Base-by-base conservation (phyloP, 2,113 vertebrate species). In the Cnemophilus loriae region DNA sequence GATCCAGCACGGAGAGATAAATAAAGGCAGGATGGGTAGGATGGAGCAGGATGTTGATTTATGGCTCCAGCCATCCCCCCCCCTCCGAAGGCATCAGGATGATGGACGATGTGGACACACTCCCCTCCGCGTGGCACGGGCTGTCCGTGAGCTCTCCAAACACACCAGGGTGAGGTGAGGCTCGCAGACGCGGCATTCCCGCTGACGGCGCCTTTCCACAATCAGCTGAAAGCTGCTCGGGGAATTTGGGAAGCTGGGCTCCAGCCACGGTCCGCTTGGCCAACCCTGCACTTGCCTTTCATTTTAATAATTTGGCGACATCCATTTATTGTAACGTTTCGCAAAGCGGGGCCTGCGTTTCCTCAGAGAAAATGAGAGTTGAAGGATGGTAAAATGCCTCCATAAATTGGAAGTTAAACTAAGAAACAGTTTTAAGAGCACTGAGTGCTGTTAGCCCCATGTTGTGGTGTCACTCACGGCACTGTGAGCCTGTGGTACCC, bases 261-360 rank as follows among this genome's bases (percentile, higher is more conserved):
- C 64, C 92, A 94, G 95, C 95, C 95, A 63, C 3, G 35, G 28
- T 80, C 94, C 12, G 0, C 82, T 95, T 90, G 93, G 91, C 94
- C 91, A 93, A 37, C 71, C 69, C 78, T 18, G 46, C 78, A 16
- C 94, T 96, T 42, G 84, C 91, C 75, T 95, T 91, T 92, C 71
- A 78, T 93, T 95, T 93, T 80, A 91, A 94, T 96, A 94, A 94
- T 90, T 93, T 94, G 94, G 93, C 52, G 56, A 93, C 83, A 84
- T 89, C 75, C 87, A 77, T 92, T 88, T 70, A 74, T 93, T 95
- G 60, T 61, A 86, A 67, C 5, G 0, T 88, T 80, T 90, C 27
- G 56, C 85, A 37, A 94, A 88, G 70, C 7, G 1, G 33, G 35
- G 39, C 70, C 86, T 91, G 93, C 3, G 1, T 94, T 93, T 86